These are phyloP conservation scores for Pygoscelis adeliae DNA, from an alignment of 2,113 vertebrate genomes.

Conservation along the genomic window DNA sequence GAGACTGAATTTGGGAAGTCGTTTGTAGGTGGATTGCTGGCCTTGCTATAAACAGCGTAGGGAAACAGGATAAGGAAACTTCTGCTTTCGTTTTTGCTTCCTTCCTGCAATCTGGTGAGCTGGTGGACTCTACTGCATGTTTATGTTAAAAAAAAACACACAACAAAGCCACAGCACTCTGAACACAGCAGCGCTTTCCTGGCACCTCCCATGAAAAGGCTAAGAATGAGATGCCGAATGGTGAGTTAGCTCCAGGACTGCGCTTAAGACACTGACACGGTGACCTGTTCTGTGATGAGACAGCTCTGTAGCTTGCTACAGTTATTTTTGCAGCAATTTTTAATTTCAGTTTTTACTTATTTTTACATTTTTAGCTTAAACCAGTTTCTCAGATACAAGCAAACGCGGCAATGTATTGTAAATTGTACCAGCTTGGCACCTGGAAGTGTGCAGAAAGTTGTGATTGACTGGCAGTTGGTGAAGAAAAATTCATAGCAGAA, in stretches of 20 bases:
- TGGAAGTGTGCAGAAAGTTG: neutral
- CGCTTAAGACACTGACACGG: neutral
- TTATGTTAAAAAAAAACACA: neutral
- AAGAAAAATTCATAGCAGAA: neutral
- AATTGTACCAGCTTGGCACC: neutral
- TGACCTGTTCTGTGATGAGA: neutral
- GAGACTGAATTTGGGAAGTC: neutral
- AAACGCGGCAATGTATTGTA: neutral
- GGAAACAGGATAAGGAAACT: neutral
- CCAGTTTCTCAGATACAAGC: neutral
- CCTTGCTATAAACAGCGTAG: neutral
- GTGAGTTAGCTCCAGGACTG: neutral
- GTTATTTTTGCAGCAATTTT: neutral
- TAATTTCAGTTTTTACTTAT: neutral
- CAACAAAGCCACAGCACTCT: neutral
- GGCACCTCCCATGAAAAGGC: neutral
- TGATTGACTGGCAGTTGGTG: neutral
- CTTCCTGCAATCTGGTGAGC: neutral
- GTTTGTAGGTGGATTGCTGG: neutral
- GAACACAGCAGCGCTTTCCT: neutral
- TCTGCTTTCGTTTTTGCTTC: neutral
- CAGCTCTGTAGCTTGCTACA: neutral
- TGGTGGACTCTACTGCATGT: neutral
- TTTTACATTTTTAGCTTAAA: neutral
- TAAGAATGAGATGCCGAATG: neutral